Conservation (phyloP, 1,140 invertebrate genomes). For the Antheraea mylitta region DNA sequence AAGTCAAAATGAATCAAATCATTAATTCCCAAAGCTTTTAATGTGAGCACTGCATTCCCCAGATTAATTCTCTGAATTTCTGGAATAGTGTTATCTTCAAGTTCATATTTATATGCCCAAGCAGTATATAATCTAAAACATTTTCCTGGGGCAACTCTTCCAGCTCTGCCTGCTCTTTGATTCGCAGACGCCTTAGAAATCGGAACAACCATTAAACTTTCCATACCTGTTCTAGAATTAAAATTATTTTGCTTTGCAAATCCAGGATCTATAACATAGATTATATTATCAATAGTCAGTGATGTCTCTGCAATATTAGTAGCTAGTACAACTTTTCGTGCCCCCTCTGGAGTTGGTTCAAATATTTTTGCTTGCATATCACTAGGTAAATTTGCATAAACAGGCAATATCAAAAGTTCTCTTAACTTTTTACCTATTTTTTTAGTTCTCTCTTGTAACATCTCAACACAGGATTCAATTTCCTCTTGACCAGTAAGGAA, state of each 20-base stretch:
- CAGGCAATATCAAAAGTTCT: slow-evolving; percentile 96
- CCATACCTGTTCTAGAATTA: slow-evolving; percentile 98
- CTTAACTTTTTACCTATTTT: slow-evolving; percentile 95
- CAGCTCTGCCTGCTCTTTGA: slow-evolving; percentile 95
- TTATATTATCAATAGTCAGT: slow-evolving; percentile 99
- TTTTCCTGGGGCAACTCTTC: slow-evolving; percentile 96
- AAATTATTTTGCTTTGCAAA: slow-evolving; percentile 99
- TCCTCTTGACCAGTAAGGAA: slow-evolving; percentile 98
- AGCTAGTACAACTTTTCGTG: slow-evolving; percentile 97
- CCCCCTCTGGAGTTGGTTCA: slow-evolving; percentile 95
- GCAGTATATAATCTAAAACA: slow-evolving; percentile 98
- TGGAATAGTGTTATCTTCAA: slow-evolving; percentile 98
- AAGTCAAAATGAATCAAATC: slow-evolving; percentile 99
- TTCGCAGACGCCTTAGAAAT: slow-evolving; percentile 98
- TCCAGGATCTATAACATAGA: slow-evolving; percentile 99
- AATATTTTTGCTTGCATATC: slow-evolving; percentile 99
- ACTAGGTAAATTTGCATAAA: slow-evolving; percentile 98
- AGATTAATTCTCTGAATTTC: slow-evolving; percentile 99
- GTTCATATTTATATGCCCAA: slow-evolving; percentile 98
- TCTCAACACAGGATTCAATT: slow-evolving; percentile 97
- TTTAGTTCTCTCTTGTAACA: slow-evolving; percentile 93
- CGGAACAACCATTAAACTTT: slow-evolving; percentile 97
- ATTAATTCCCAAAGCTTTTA: slow-evolving; percentile 98
- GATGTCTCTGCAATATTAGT: slow-evolving; percentile 99
- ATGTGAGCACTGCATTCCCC: slow-evolving; percentile 96